Conservation (phyloP, 1,140 invertebrate species). For the Atta texana region DNA sequence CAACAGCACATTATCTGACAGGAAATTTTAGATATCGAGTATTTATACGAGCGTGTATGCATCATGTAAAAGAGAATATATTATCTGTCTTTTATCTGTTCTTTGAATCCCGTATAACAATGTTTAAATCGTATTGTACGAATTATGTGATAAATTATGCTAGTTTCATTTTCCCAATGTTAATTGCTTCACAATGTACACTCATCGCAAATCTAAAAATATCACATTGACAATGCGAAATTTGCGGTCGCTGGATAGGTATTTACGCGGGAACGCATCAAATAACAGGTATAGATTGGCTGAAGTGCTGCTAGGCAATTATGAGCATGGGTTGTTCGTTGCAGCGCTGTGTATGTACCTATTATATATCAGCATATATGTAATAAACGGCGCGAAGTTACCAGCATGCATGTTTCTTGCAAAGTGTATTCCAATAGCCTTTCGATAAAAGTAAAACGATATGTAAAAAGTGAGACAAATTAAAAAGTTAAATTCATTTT, state of each 20-base stretch:
- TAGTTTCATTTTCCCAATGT: neutral
- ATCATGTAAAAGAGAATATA: neutral
- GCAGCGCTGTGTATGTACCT: neutral
- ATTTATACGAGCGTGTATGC: neutral
- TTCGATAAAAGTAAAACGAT: slow-evolving; percentile 26
- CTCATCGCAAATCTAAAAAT: neutral
- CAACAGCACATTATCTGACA: neutral
- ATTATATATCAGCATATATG: neutral
- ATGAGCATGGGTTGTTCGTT: slow-evolving; percentile 1
- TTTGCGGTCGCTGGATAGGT: slow-evolving; percentile 26
- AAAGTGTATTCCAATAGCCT: neutral
- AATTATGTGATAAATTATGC: neutral
- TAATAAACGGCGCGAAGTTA: neutral
- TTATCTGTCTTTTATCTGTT: neutral
- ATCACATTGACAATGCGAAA: neutral
- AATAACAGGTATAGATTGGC: slow-evolving; percentile 12
- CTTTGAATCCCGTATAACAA: neutral
- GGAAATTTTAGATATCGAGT: slow-evolving; percentile 34
- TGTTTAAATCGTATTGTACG: neutral
- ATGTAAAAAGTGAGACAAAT: slow-evolving; percentile 12
- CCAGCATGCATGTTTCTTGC: neutral
- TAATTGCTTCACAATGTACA: neutral
- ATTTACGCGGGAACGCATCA: slow-evolving; percentile 29
- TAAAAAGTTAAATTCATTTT: slow-evolving; percentile 36
- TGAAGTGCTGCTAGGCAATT: slow-evolving; percentile 28